Evolutionary conservation across 1,140 invertebrate species (phyloP), one percentile per base, ranked within the genome.

Genomic region (Ditylenchus dipsaci): DNA sequence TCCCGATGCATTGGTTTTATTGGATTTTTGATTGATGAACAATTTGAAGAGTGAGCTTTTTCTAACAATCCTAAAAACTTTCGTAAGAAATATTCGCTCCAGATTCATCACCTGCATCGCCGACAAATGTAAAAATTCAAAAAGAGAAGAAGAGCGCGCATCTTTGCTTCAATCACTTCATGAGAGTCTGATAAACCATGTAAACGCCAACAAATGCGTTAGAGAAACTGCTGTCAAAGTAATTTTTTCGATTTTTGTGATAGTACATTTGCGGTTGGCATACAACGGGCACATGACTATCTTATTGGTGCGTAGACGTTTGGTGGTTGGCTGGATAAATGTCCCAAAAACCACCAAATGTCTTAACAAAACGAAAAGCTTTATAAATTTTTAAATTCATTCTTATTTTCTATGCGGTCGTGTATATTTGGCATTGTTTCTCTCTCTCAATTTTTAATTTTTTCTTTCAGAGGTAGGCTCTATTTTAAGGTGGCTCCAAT

Each of bases 21-120:
- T 53, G 49, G 49, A 53, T 53, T 53, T 53, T 21, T 53, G 8
- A 26, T 53, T 8, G 49, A 3, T 17, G 49, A 53, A 21, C 49
- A 53, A 7, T 61, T 61, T 45, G 59, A 61, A 19, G n/a, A 19
- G 59, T 61, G 27, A 61, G 59, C 19, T 53, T 53, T 53, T n/a
- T 45, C n/a, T 53, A 53, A 7, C 49, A 17, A 21, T 3, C 15
- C 49, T 19, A 3, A 21, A 53, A 53, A 21, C 3, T 53, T 5
- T 53, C 15, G 3, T 1, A 61, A 1, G 3, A 26, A 53, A 7
- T 15, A 53, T 61, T 61, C 27, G 11, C 19, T 61, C 3, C 27
- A 61, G 59, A 45, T 61, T 23, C n/a, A 27, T 61, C n/a, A 27
- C n/a, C 7, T 61, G 7, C 27, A 27, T 61, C 27, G n/a, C 27